Percentiles rank a stretch among this genome's conserved stretches.
phyloP scores from a whole-genome alignment of 2,888 invertebrate species.

The Conomelus anceps region DNA sequence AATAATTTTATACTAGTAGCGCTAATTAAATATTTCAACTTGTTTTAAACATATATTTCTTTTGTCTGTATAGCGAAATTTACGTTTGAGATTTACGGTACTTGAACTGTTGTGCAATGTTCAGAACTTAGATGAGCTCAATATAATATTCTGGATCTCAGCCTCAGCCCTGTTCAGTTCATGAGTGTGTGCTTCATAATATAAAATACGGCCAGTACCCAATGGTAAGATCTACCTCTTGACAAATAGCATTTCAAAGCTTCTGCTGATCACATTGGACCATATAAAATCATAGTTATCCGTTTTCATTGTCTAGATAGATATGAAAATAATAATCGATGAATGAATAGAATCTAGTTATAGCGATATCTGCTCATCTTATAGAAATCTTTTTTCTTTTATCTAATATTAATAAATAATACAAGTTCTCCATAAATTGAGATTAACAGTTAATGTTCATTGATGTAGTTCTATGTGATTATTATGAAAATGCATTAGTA shows the following conservation, averaged over 20 bases:
- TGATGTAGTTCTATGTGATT: not conserved
- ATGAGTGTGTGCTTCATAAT: not conserved
- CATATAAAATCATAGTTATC: too few relatives aligned
- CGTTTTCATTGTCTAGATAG: too few relatives aligned
- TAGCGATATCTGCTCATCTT: not conserved
- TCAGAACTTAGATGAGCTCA: not conserved
- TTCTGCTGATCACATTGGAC: too few relatives aligned
- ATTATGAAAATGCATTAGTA: not conserved
- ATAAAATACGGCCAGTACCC: not conserved
- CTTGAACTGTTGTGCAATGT: not conserved
- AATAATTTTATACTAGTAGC: not conserved
- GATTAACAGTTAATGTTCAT: not conserved
- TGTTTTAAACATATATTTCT: not conserved
- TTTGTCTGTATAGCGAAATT: not conserved
- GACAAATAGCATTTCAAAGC: not conserved
- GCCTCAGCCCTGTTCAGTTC: not conserved
- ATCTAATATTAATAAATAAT: too few relatives aligned
- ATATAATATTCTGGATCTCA: not conserved
- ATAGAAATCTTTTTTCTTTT: not conserved
- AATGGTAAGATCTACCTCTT: not conserved
- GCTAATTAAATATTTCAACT: not conserved
- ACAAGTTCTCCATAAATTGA: not conserved
- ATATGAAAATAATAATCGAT: too few relatives aligned
- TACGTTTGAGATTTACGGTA: not conserved
- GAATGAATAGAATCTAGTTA: too few relatives aligned